A percentile compares a stretch with the other conserved stretches of the same genome.
Conservation (phyloP, 2,888 invertebrate genomes). For the Drosophila anceps region DNA sequence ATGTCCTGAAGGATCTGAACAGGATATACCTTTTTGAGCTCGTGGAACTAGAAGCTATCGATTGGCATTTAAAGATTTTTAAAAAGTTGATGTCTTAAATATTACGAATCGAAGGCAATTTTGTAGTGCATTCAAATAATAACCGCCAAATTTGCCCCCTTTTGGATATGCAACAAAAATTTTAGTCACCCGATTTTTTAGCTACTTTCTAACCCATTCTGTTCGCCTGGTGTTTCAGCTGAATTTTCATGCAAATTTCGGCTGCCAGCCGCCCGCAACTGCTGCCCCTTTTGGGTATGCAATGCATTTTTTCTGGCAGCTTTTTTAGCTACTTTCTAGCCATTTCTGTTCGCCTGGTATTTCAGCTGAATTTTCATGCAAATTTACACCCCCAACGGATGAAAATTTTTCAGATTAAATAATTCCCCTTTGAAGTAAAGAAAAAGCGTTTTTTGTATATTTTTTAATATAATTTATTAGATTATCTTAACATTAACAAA, state of each 20-base stretch:
- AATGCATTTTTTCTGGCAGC: background rate
- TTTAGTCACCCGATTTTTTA: background rate
- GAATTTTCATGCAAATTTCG: background rate
- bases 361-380: background rate
- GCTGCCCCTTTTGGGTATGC: background rate
- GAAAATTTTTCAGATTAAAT: background rate
- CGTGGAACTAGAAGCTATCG: background rate
- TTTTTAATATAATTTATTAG: conserved; percentile 2
- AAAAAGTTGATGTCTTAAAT: background rate
- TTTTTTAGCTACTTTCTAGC: background rate
- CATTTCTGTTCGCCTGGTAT: conserved; percentile 7
- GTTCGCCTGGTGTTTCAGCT: conserved; percentile 1
- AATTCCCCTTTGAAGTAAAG: background rate
- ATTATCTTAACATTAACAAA: background rate
- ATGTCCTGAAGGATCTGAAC: background rate
- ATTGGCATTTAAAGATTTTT: background rate
- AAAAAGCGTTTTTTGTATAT: background rate
- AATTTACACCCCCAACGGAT: background rate
- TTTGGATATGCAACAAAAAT: background rate
- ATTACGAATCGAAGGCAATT: background rate
- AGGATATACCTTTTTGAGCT: background rate
- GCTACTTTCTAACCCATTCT: background rate
- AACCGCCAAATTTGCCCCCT: background rate
- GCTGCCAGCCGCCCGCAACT: background rate
- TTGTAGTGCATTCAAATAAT: background rate